These are phyloP conservation scores for Falco berigora DNA, from an alignment of 2,797 vertebrate species.

Conservation along the genomic window DNA sequence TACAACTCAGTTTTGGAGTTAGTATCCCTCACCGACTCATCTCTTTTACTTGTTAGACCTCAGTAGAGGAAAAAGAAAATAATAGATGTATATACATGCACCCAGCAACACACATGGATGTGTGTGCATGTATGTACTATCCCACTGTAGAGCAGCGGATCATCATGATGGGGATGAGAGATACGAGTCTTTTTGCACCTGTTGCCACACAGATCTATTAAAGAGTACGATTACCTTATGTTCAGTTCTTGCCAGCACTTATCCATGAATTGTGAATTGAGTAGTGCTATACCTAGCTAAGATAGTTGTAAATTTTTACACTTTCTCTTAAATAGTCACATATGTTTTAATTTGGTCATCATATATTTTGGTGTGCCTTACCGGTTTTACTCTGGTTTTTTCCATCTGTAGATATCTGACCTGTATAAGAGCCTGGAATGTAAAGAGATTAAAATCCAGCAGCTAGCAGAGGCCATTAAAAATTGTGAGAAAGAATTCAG, in stretches of 20 bases:
- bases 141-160: background rate
- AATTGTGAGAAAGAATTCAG: slow-evolving; percentile 80
- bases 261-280: background rate
- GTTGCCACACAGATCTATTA: background rate
- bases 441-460: slow-evolving; percentile 82
- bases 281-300: background rate
- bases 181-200: background rate
- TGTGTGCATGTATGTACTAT: background rate
- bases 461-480: slow-evolving; percentile 74
- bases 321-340: background rate
- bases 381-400: background rate
- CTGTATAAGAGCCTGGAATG: slow-evolving; percentile 78
- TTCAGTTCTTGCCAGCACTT: background rate
- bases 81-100: background rate
- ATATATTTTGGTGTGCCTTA: background rate
- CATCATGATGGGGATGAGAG: background rate
- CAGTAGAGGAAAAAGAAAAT: background rate
- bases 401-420: slow-evolving; percentile 77
- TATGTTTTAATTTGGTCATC: background rate
- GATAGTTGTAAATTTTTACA: background rate
- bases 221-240: background rate
- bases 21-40: background rate
- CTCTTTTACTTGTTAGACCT: background rate
- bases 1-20: background rate
- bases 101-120: background rate